Evolutionary conservation across 2,888 invertebrate species (phyloP), one percentile per base, ranked within the genome.

Genomic region (Drosophila atripex): DNA sequence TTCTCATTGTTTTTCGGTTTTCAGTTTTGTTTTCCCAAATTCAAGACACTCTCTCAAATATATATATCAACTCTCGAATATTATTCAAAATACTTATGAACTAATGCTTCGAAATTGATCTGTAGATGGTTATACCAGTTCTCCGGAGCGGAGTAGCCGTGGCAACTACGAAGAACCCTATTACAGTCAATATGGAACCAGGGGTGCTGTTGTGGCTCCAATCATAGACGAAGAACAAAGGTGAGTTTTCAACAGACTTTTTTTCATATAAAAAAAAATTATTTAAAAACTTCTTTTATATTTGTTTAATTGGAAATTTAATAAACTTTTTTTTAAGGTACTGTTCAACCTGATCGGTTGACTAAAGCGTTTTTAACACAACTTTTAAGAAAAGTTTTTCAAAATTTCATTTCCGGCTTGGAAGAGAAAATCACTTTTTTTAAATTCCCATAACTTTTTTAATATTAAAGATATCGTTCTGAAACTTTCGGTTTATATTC

Each of bases 151-250:
- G 70, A 94, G 94, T 47, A 94, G 94, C 4, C 93, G 96, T 23
- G 93, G 93, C 53, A 94, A 95, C 12, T 97, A 97, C 86, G 97
- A 97, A 89, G 97, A 97, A 87, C 96, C 97, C 0, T 97, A 97
- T 92, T 97, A 97, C 88, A 94, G 96, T 53, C 96, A 96, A 89
- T 97, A 95, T 89, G 94, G 94, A 6, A 95, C 94, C 6, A 90
- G 94, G 32, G 92, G 94, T 2, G 88, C 93, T 1, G 93, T 93
- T 47, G 97, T 97, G 70, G 96, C 97, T 7, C 97, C 98, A 4
- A 95, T 97, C 63, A 97, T 98, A 77, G 98, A 98, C 89, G 97
- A 97, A 90, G 97, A 98, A 92, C 94, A 96, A 66, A 94, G 90
- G 91, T 91, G 69, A 71, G 76, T 18, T 3, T 21, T 43, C 6